Evolutionary conservation across 2,797 vertebrate genomes (phyloP), one percentile per base, ranked within the genome.

Genomic region (Hybognathus amarus): DNA sequence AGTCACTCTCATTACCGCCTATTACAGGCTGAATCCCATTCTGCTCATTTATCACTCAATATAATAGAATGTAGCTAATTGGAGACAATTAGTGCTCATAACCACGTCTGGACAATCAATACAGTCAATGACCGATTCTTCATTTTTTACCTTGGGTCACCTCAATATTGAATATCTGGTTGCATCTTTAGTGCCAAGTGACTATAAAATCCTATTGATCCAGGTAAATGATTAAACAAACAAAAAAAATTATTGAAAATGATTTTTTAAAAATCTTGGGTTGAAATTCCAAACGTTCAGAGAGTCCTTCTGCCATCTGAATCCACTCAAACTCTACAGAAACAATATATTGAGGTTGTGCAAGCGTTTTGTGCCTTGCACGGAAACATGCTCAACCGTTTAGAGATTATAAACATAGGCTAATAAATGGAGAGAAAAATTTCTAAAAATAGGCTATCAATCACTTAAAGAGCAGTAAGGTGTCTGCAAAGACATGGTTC

Each of bases 241-340:
- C 68, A 50, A 33, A 33, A 33, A 33, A 33, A 33, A 33, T 33
- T 2, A 50, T 27, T 10, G 18, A 59, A 47, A 61, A 71, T 17
- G 27, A 69, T 71, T 38, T 47, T 50, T 24, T 20, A 1, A 0
- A 12, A 79, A 30, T 30, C 22, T 68, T 27, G 36, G 36, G 6
- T n/a, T 45, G 9, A 50, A 67, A 61, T 82, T n/a, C 17, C 15
- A 40, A 74, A 17, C 30, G 30, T 63, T 24, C 24, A 78, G 66
- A 78, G 42, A 50, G 30, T 27, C 33, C 8, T 30, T 70, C 33
- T 67, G 47, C 33, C 71, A 76, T 82, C 47, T 82, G 71, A 82
- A 76, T 75, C 47, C 80, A 82, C 47, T 82, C 70, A 75, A 38
- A 66, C 59, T 33, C 71, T 67, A 13, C 20, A 75, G 24, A 76